Evolutionary conservation across 2,797 vertebrate genomes (phyloP), one percentile per base, ranked within the genome.

Genomic region (Iguana delicatissima): DNA sequence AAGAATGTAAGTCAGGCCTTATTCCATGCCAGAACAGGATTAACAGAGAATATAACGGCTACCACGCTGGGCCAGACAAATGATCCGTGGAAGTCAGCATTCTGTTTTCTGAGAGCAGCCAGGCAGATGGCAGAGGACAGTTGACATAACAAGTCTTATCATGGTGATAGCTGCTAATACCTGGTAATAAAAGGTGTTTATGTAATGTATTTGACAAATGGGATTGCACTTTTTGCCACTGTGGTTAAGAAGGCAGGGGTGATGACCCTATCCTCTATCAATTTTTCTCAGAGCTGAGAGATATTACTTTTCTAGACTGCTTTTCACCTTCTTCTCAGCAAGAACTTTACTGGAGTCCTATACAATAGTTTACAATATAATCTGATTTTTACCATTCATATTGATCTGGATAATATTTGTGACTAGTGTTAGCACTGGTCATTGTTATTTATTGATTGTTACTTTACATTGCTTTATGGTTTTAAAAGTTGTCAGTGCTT

Each of bases 1-100:
- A 1, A 26, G 62, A 84, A 85, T 38, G 86, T 90, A 72, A 88
- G 52, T 77, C 87, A 79, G 90, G 87, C 38, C 14, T 84, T 52
- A 50, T 46, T 64, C 32, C 18, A 32, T 84, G 77, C 12, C 42
- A 77, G 22, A n/a, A 6, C 22, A 64, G 32, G n/a, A 59, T 73
- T 85, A 89, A 29, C 82, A 35, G 29, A 32, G 29, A 76, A 84
- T 38, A 35, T 50, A 84, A 26, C 29, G 22, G 42, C 57, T 76
- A n/a, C 14, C 73, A 26, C 55, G 6, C 57, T 77, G 55, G 12
- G 24, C 26, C 38, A 35, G 57, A 79, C 10, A 42, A 84, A n/a
- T 64, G 42, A 26, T 76, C 42, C 24, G 13, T 32, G 57, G 32
- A 83, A 32, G 16, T 81, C 64, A 81, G 16, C 26, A 38, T 89